Evolutionary conservation across 2,888 invertebrate species (phyloP), one percentile per base, ranked within the genome.

Genomic region (Tetragonisca angustula): DNA sequence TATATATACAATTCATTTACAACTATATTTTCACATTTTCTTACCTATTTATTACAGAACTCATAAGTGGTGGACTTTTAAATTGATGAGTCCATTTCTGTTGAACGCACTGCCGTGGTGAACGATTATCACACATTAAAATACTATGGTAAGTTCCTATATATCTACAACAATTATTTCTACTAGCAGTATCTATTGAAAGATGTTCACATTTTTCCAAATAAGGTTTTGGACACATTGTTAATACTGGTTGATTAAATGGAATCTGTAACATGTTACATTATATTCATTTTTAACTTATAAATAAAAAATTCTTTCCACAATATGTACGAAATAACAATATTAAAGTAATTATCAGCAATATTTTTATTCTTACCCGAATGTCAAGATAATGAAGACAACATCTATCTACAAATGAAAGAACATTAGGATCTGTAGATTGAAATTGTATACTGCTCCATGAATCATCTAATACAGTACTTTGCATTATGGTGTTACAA

Each of bases 41-140:
- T 50, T 95, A 95, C 90, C 94, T 95, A 76, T 93, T 91, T 43
- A 93, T 92, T 32, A 94, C 91, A 9, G 94, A 91, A 61, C 95
- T 94, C 72, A 95, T 95, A 1, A 95, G 93, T 0, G 96, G 96
- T 5, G 95, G 91, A 81, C 95, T 95, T 86, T 95, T 94, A 92
- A 96, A 95, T 9, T 95, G 95, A 86, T 96, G 96, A 0, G 95
- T 95, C 96, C 96, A 96, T 81, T 96, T 94, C 86, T 95, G 95
- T 6, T 95, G 91, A 0, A 95, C 89, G 32, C 91, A 89, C 17
- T 87, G 79, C n/a, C 88, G 85, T 32, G 90, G 88, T 17, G 86
- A 90, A 52, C 94, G 92, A 69, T 87, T 91, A 81, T 94, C 94
- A 21, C 92, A 89, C 84, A 94, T 87, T 73, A 94, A 81, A 4